phyloP scores from a whole-genome alignment of 2,888 invertebrate species.

The Andrena minutula region DNA sequence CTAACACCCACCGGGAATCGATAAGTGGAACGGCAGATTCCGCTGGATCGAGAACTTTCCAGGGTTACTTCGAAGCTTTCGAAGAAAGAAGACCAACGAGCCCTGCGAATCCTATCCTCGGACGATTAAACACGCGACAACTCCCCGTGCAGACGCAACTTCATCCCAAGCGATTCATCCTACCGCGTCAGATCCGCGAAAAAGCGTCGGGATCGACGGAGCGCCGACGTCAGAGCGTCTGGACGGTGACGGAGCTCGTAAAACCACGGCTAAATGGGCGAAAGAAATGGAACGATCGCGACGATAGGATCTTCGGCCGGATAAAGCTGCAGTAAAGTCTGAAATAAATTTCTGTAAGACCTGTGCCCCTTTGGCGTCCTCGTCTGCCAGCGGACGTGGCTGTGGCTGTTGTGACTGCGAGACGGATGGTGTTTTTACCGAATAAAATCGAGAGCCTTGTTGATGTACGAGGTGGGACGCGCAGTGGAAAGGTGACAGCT shows the following conservation, averaged over 20 bases:
- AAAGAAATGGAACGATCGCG: slow-evolving; percentile 6
- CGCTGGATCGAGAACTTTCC: not conserved
- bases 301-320: slow-evolving; percentile 1
- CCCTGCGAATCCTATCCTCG: not conserved
- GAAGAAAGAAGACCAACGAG: not conserved
- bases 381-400: not conserved
- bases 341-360: slow-evolving; percentile 21
- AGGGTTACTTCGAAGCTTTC: not conserved
- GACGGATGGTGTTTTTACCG: not conserved
- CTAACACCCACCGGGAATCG: not conserved
- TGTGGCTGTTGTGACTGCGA: not conserved
- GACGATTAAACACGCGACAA: not conserved
- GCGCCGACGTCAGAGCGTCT: not conserved
- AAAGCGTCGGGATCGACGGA: not conserved
- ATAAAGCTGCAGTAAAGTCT: slow-evolving; percentile 23
- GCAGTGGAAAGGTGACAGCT: not conserved
- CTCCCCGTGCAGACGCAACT: not conserved
- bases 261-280: slow-evolving; percentile 3
- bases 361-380: not conserved
- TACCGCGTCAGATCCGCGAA: not conserved
- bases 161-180: not conserved
- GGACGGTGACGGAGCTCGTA: slow-evolving; percentile 16
- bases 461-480: not conserved
- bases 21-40: not conserved
- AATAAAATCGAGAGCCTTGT: not conserved